These are phyloP conservation scores for Anser cygnoides DNA, from an alignment of 2,113 vertebrate genomes.

Conservation along the genomic window DNA sequence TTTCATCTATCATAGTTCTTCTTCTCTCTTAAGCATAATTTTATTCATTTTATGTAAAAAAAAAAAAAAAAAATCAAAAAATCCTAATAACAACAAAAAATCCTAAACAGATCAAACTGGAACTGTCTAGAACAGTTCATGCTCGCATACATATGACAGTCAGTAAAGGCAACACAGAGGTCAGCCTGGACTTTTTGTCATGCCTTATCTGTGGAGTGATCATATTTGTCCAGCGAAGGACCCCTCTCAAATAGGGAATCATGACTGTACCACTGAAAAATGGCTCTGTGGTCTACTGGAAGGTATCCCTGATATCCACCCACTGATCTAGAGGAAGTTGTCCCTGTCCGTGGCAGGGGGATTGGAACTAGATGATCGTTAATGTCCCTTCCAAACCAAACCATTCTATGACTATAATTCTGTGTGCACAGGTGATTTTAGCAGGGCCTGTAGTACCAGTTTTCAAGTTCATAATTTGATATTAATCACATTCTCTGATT, in stretches of 20 bases:
- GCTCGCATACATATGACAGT: background rate
- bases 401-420: background rate
- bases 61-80: background rate
- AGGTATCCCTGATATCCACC: background rate
- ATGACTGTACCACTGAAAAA: background rate
- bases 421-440: background rate
- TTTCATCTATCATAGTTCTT: background rate
- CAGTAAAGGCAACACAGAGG: background rate
- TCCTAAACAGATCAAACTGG: background rate
- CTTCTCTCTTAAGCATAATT: background rate
- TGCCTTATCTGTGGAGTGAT: background rate
- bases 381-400: background rate
- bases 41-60: background rate
- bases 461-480: background rate
- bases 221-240: background rate
- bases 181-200: background rate
- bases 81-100: background rate
- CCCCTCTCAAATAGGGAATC: rapidly evolving
- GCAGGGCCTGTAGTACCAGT: background rate
- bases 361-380: background rate
- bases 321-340: background rate
- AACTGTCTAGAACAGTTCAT: background rate
- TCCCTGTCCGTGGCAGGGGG: background rate
- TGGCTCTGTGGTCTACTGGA: background rate
- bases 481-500: background rate